Base-by-base conservation (phyloP, 2,888 invertebrate genomes). In the Harpagoxenus sublaevis region DNA sequence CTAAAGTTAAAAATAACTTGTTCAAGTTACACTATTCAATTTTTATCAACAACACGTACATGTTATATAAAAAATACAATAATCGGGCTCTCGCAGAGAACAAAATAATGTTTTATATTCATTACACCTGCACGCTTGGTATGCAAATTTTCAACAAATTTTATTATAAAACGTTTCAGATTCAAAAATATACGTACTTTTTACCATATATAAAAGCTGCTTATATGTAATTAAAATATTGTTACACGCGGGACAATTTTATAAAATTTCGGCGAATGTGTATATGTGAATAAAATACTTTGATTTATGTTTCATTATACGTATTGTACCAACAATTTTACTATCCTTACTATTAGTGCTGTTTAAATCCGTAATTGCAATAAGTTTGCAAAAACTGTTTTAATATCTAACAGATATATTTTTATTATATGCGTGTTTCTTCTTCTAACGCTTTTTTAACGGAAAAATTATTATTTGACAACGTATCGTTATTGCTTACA, bases 101-200 rank as follows among this genome's bases (percentile, higher is more conserved):
- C 28, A 65, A 55, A 65, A 65, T 28, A 65, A 65, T 31, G 53
- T 9, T 78, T 66, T 66, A 31, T 66, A 66, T 78, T 31, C 60
- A 60, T 48, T 60, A 74, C 39, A 73, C 23, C n/a, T 57, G 73
- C 42, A 15, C 23, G 57, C n/a, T 42, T 57, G 55, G 2, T 45
- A 65, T 66, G 42, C 28, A 78, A 45, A 78, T 66, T 55, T 78
- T 55, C 31, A 42, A 9, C 9, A 3, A 28, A 78, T 78, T 77
- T 57, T 55, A 51, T 63, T 63, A 78, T 55, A 66, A 6, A 55
- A 12, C 12, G 42, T 45, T 77, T 48, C 66, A 31, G n/a, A 78
- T 66, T 42, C 42, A 31, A 66, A 78, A 78, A 66, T 42, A 42
- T 78, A 78, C 5, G 23, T 78, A 65, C 53, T 77, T 66, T 65